A percentile compares a stretch with the other conserved stretches of the same genome.
Conservation (phyloP, 1,140 invertebrate species). For the Meloidogyne exigua region DNA sequence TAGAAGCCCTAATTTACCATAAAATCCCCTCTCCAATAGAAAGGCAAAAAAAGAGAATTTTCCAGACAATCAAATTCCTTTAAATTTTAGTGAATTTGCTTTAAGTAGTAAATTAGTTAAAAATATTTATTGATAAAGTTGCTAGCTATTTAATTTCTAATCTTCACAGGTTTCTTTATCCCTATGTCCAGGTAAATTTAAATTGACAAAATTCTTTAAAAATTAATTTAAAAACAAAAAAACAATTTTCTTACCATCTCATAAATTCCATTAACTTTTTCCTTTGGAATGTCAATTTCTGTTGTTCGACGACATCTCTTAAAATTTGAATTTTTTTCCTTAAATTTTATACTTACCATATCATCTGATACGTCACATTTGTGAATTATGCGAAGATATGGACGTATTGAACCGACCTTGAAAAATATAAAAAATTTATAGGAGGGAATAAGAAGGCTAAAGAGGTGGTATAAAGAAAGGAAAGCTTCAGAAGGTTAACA, state of each 20-base stretch:
- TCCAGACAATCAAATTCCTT: no score
- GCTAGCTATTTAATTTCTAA: background rate
- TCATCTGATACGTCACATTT: slow-evolving; percentile 48
- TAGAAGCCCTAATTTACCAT: no score
- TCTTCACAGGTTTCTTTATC: slow-evolving; percentile 49
- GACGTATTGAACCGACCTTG: slow-evolving; percentile 40
- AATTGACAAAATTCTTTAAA: slow-evolving; percentile 61
- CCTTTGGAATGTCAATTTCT: slow-evolving; percentile 53
- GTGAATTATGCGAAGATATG: slow-evolving; percentile 53
- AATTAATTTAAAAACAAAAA: slow-evolving; percentile 32
- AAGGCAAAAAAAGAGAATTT: no score
- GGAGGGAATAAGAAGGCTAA: no score
- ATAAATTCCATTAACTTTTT: slow-evolving; percentile 40
- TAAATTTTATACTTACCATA: slow-evolving; percentile 32
- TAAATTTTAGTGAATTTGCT: background rate
- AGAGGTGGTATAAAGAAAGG: background rate
- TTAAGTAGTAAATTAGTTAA: background rate
- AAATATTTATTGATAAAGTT: background rate
- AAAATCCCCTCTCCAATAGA: no score
- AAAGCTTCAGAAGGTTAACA: background rate
- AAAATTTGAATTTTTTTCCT: background rate
- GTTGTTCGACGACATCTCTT: slow-evolving; percentile 50
- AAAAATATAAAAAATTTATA: no score
- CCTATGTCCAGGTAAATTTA: slow-evolving; percentile 50
- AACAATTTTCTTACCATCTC: slow-evolving; percentile 9